Evolutionary conservation across 2,113 vertebrate species (phyloP).

Genomic region (Poeciliopsis prolifica): DNA sequence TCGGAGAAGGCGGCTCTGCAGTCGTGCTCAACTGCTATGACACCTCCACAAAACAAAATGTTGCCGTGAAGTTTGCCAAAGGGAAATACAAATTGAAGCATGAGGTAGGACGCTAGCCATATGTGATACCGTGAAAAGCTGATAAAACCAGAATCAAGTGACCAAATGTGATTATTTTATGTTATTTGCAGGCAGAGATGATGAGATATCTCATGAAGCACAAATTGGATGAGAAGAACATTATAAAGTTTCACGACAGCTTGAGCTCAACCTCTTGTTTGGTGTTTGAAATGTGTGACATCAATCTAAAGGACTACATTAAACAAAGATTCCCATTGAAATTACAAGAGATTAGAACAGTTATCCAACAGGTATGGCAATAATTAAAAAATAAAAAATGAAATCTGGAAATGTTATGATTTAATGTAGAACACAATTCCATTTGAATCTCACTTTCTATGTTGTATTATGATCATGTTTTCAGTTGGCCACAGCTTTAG

Average conservation of each 20-base stretch:
- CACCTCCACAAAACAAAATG: neutral
- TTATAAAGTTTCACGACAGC: neutral
- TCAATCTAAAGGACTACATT: neutral
- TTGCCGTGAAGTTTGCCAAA: neutral
- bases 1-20: neutral
- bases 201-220: neutral
- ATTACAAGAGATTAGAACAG: neutral
- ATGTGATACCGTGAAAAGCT: neutral
- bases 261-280: neutral
- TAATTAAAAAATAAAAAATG: too few relatives aligned
- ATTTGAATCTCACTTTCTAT: neutral
- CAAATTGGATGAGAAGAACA: neutral
- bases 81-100: too few relatives aligned
- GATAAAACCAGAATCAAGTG: neutral
- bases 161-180: neutral
- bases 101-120: neutral
- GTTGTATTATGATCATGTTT: neutral
- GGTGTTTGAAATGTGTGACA: conserved; percentile 1
- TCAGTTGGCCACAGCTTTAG: neutral
- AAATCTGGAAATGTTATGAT: neutral
- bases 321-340: neutral
- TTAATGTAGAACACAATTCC: neutral
- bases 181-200: neutral
- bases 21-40: neutral
- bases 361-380: conserved; percentile 4